phyloP scores from a whole-genome alignment of 1,140 invertebrate species.

The Brachionus angularis region DNA sequence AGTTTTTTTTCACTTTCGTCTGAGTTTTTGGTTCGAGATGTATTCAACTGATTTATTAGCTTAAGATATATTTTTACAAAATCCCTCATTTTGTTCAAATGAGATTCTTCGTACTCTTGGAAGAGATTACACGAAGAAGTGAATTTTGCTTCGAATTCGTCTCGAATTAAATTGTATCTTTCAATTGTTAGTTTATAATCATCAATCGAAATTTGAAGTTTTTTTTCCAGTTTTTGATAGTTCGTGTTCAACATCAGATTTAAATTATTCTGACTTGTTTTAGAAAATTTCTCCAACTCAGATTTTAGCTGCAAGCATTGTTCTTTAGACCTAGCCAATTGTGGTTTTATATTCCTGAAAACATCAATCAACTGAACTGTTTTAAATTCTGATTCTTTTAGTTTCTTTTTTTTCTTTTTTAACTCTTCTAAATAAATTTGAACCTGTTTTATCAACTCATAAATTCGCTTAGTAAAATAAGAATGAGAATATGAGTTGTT shows the following conservation, averaged over 20 bases:
- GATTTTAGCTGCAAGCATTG: background rate
- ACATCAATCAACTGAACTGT: background rate
- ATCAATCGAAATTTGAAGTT: background rate
- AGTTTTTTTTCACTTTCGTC: background rate
- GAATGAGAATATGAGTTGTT: background rate
- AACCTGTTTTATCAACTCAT: slow-evolving; percentile 37
- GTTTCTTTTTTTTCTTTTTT: background rate
- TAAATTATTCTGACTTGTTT: background rate
- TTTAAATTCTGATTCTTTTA: background rate
- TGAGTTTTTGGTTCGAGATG: background rate
- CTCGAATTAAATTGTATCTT: background rate
- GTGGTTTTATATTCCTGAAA: background rate
- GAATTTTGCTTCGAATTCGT: background rate
- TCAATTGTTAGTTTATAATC: slow-evolving; percentile 13
- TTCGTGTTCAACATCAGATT: too few species aligned
- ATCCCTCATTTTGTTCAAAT: slow-evolving; percentile 6
- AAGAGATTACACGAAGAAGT: slow-evolving; percentile 12
- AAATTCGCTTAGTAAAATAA: background rate
- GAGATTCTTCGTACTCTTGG: background rate
- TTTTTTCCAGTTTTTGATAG: slow-evolving; percentile 4
- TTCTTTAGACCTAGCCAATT: background rate
- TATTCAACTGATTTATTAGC: background rate
- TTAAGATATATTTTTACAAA: background rate
- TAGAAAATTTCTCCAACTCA: slow-evolving; percentile 1
- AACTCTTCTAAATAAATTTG: slow-evolving; percentile 5